Conservation (phyloP, 2,797 vertebrate species). For the Cryptoblepharus egeriae region DNA sequence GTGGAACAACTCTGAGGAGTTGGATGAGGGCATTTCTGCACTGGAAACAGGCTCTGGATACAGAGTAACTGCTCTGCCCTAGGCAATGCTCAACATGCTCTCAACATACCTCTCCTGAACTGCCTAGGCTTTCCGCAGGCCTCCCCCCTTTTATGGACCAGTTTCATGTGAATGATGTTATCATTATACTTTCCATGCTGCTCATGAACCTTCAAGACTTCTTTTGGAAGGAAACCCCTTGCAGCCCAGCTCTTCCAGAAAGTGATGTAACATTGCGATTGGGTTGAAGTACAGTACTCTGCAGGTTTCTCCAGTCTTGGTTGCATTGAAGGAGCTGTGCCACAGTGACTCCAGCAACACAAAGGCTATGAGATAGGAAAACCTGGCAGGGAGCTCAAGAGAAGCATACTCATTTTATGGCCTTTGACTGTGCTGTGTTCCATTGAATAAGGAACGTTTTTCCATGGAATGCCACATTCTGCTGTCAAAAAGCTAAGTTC, state of each 20-base stretch:
- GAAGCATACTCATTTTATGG: background rate
- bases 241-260: background rate
- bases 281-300: background rate
- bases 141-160: too few relatives aligned
- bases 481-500: constrained; percentile 52
- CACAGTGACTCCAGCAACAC: background rate
- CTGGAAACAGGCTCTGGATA: too few relatives aligned
- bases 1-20: too few relatives aligned
- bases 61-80: too few relatives aligned
- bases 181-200: too few relatives aligned
- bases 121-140: too few relatives aligned
- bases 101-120: too few relatives aligned
- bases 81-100: too few relatives aligned
- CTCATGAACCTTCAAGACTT: too few relatives aligned
- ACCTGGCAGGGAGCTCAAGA: background rate
- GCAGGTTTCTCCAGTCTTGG: background rate
- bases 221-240: background rate
- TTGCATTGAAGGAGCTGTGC: background rate
- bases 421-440: constrained; percentile 18
- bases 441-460: background rate
- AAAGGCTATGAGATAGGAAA: background rate
- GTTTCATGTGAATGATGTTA: too few relatives aligned
- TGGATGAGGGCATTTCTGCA: too few relatives aligned
- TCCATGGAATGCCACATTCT: constrained; percentile 23
- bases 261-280: background rate